Conservation (phyloP, 2,888 invertebrate species). For the Leptinotarsa juncta region DNA sequence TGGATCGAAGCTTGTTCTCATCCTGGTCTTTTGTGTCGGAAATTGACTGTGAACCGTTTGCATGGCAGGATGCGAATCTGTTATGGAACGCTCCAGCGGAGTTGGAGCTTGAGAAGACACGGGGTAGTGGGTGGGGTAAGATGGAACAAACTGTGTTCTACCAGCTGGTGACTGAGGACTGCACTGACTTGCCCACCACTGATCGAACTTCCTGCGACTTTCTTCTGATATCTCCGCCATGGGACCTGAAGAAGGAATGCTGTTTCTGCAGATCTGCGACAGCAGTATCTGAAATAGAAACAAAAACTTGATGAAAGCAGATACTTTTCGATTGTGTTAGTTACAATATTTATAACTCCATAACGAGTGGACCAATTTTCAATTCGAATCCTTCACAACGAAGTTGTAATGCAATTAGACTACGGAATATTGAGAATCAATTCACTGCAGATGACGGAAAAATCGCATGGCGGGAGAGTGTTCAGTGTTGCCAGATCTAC, state of each 20-base stretch:
- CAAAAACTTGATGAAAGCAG: neutral
- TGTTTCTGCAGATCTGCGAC: slow-evolving; percentile 84
- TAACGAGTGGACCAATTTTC: too few species aligned
- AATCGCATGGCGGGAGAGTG: too few species aligned
- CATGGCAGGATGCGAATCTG: slow-evolving; percentile 77
- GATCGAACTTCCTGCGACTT: slow-evolving; percentile 87
- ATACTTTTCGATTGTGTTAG: too few species aligned
- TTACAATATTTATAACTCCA: too few species aligned
- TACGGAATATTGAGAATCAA: too few species aligned
- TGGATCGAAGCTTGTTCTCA: slow-evolving; percentile 97
- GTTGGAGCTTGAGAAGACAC: slow-evolving; percentile 65
- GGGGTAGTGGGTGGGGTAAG: slow-evolving; percentile 68
- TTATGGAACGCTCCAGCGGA: slow-evolving; percentile 67
- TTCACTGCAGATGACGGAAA: too few species aligned
- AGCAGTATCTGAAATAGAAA: slow-evolving; percentile 75
- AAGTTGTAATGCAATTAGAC: too few species aligned
- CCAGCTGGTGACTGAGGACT: slow-evolving; percentile 68
- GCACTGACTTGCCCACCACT: slow-evolving; percentile 87
- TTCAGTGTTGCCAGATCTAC: too few species aligned
- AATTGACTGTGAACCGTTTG: slow-evolving; percentile 82
- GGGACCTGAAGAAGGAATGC: slow-evolving; percentile 75
- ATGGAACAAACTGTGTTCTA: slow-evolving; percentile 63
- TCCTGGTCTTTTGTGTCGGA: slow-evolving; percentile 89
- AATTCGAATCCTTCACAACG: too few species aligned
- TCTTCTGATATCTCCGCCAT: slow-evolving; percentile 85